Percentiles rank a stretch among this genome's conserved stretches.
Conservation (phyloP, 1,140 invertebrate genomes). For the Pissodes strobi region DNA sequence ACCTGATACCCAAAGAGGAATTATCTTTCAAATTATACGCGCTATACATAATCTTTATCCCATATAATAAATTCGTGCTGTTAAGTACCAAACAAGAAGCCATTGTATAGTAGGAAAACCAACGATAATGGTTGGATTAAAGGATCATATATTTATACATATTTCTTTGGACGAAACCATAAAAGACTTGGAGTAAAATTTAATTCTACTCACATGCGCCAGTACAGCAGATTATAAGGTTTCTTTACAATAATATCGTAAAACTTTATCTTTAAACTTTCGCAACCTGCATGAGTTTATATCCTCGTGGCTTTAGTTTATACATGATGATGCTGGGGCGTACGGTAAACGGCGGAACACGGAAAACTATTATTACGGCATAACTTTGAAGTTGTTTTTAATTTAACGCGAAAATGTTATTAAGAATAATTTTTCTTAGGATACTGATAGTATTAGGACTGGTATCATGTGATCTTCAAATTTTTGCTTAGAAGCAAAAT, state of each 20-base stretch:
- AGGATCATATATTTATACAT: conserved; percentile 21
- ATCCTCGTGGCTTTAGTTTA: not conserved
- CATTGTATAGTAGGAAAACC: not conserved
- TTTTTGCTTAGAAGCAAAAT: too few relatives aligned
- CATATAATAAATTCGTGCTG: too few relatives aligned
- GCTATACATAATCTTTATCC: too few relatives aligned
- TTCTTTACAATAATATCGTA: conserved; percentile 8
- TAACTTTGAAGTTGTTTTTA: too few relatives aligned
- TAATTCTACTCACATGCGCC: conserved; percentile 11
- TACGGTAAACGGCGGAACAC: not conserved
- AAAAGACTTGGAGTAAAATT: conserved; percentile 12
- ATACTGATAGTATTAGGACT: too few relatives aligned
- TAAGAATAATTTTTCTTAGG: too few relatives aligned
- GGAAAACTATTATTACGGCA: too few relatives aligned
- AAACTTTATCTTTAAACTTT: conserved; percentile 12
- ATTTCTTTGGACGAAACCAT: conserved; percentile 13
- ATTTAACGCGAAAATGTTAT: too few relatives aligned
- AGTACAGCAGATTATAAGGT: conserved; percentile 4
- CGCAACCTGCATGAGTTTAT: not conserved
- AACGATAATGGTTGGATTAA: conserved; percentile 8
- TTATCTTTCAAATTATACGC: too few relatives aligned
- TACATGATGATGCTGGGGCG: not conserved
- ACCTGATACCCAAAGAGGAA: too few relatives aligned
- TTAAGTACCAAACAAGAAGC: too few relatives aligned
- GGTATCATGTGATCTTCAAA: too few relatives aligned